Evolutionary conservation across 1,140 invertebrate genomes (phyloP).

Genomic region (Plectus sambesii): DNA sequence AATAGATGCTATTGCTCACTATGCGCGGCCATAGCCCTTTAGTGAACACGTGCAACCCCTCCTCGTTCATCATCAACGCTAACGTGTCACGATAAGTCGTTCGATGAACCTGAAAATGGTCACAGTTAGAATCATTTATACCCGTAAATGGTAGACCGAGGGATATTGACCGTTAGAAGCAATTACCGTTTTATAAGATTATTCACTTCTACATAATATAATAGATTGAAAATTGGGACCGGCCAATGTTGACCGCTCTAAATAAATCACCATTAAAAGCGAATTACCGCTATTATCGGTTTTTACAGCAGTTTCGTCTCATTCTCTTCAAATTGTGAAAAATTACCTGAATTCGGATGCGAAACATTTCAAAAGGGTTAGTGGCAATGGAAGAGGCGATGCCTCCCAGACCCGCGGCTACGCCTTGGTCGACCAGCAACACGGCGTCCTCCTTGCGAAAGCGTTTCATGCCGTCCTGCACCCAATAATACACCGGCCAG

Average conservation of each 20-base stretch:
- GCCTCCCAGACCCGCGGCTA: conserved; percentile 38
- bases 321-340: too few relatives aligned
- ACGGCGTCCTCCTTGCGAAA: conserved; percentile 26
- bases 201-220: too few relatives aligned
- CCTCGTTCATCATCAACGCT: conserved; percentile 26
- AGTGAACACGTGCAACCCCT: conserved; percentile 37
- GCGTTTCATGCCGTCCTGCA: conserved; percentile 22
- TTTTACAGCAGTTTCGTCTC: too few relatives aligned
- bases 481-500: conserved; percentile 37
- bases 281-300: too few relatives aligned
- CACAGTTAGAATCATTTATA: too few relatives aligned
- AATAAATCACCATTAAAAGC: too few relatives aligned
- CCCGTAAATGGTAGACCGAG: too few relatives aligned
- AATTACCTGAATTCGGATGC: conserved; percentile 39
- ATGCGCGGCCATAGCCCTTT: conserved; percentile 41
- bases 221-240: too few relatives aligned
- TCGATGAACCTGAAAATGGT: conserved; percentile 41
- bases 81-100: conserved; percentile 39
- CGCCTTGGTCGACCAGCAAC: conserved; percentile 36
- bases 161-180: too few relatives aligned
- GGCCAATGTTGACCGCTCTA: too few relatives aligned
- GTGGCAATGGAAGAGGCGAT: conserved; percentile 36
- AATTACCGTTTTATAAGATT: too few relatives aligned
- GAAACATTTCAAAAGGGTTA: conserved; percentile 40
- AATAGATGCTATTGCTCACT: conserved; percentile 37